A percentile compares a stretch with the other conserved stretches of the same genome.
These are phyloP conservation scores for Aelia acuminata DNA, from an alignment of 2,888 invertebrate genomes.

Conservation along the genomic window DNA sequence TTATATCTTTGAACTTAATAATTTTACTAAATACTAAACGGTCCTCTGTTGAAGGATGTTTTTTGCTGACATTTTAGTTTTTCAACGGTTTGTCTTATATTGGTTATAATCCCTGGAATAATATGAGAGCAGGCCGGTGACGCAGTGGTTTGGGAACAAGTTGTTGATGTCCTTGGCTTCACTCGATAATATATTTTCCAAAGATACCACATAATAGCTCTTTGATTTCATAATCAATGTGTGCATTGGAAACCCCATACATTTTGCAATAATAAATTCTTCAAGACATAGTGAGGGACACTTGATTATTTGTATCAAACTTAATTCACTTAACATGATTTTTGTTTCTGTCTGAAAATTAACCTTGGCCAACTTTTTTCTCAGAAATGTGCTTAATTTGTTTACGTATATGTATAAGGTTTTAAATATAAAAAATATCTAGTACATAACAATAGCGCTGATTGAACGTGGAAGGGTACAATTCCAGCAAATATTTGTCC, in stretches of 20 bases:
- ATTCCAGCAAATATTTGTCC: background rate
- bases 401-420: no score
- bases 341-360: background rate
- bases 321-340: background rate
- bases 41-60: background rate
- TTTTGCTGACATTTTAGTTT: constrained; percentile 16
- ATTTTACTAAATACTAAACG: no score
- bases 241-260: constrained; percentile 8
- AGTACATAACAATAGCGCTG: no score
- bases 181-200: constrained; percentile 21
- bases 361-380: background rate
- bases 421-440: no score
- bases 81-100: background rate
- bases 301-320: background rate
- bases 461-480: no score
- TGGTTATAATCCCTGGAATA: constrained; percentile 1
- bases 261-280: constrained; percentile 2
- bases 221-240: constrained; percentile 18
- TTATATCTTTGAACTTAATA: no score
- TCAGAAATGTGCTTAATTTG: background rate
- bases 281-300: background rate
- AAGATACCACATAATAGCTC: constrained; percentile 32
- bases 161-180: background rate
- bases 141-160: constrained; percentile 32
- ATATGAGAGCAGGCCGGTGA: constrained; percentile 12